These are phyloP conservation scores for Campoletis sonorensis DNA, from an alignment of 1,140 invertebrate genomes.

Conservation along the genomic window DNA sequence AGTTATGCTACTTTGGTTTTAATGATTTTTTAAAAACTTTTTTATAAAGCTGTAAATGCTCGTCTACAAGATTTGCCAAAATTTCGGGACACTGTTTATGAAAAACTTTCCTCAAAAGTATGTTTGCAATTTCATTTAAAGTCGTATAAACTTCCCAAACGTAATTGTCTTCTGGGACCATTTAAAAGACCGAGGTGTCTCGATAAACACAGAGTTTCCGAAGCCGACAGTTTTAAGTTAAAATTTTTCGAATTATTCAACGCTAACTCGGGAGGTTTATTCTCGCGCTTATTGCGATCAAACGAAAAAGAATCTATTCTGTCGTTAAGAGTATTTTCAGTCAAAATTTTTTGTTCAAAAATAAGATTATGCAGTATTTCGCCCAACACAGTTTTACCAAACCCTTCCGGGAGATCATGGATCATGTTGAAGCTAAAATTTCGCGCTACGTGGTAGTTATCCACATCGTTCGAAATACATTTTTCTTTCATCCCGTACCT, in stretches of 20 bases:
- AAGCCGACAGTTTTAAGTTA: neutral
- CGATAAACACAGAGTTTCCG: neutral
- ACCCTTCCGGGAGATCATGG: slow-evolving; percentile 41
- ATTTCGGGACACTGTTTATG: neutral
- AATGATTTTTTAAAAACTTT: too few relatives aligned
- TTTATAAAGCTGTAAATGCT: neutral
- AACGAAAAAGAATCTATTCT: neutral
- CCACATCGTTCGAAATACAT: slow-evolving; percentile 10
- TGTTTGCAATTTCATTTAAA: neutral
- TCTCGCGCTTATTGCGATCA: too few relatives aligned
- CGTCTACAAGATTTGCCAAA: neutral
- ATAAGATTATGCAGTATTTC: neutral
- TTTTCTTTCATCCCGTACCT: slow-evolving; percentile 20
- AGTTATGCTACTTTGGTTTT: too few relatives aligned
- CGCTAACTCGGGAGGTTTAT: too few relatives aligned
- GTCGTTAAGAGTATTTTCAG: neutral
- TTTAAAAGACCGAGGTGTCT: neutral
- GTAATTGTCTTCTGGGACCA: neutral
- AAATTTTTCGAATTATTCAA: neutral
- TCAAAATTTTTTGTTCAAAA: neutral
- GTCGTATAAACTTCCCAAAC: neutral
- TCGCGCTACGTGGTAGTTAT: slow-evolving; percentile 32
- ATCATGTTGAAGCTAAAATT: slow-evolving; percentile 40
- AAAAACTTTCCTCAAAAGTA: neutral
- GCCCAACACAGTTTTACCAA: neutral